Evolutionary conservation across 2,888 invertebrate species (phyloP), one percentile per base, ranked within the genome.

Genomic region (Rotaria magnacalcarata): DNA sequence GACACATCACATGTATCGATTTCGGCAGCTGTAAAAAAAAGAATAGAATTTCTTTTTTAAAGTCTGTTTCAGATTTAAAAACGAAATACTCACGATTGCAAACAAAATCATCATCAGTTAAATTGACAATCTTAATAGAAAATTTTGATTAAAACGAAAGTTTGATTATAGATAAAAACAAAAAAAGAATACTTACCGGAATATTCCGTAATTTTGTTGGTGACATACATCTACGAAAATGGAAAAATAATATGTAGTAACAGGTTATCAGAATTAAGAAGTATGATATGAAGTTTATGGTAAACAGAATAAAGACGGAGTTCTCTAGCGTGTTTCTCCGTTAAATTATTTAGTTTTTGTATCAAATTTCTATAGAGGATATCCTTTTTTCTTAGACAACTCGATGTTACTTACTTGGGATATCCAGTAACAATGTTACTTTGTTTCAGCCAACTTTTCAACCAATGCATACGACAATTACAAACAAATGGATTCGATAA

Each of bases 381-480:
- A 14, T 50, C 8, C 14, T 50, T 14, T 8, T 11, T 50, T 0
- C 8, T 11, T 50, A 11, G 8, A 50, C 50, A 50, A 11, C 14
- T 50, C 50, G 14, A 6, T 10, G 2, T 41, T 3, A 47, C 24
- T 47, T 43, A 80, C 88, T 94, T 93, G 41, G 95, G 94, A 87
- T 94, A 94, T 47, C 94, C 94, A 5, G 95, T 94, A 47, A 90
- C 89, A 80, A 95, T 92, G 85, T 94, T 94, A 88, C 94, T 94
- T 90, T 93, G 93, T 88, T 94, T 93, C 89, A 97, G 92, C 96
- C 96, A 96, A 89, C 94, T 94, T 86, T 84, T 85, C 24, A 97
- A 94, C 96, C 96, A 96, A 54, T 94, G 94, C 89, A 96, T 92
- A 92, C 96, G 96, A 91, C 97, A 97, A 90, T 96, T 95, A 92